phyloP scores from a whole-genome alignment of 2,888 invertebrate genomes.

The Cenopis cana region DNA sequence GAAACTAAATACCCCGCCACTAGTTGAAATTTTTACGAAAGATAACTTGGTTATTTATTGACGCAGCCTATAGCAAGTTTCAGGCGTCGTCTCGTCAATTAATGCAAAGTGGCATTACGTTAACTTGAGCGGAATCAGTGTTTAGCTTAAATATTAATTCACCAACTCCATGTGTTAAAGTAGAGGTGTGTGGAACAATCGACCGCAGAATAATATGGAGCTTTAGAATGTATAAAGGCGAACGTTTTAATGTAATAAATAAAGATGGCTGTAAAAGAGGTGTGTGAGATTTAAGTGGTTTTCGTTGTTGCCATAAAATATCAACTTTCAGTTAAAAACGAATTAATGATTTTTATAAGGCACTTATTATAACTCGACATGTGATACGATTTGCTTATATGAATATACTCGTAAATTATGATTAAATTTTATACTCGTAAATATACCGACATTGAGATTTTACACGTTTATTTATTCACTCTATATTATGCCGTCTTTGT shows the following conservation, averaged over 20 bases:
- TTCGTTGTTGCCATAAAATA: conserved; percentile 26
- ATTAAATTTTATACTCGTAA: not conserved
- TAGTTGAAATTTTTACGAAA: conserved; percentile 45
- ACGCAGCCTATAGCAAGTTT: conserved; percentile 28
- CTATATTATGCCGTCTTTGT: not conserved
- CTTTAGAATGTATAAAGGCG: conserved; percentile 26
- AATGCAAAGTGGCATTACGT: conserved; percentile 37
- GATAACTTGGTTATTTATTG: conserved; percentile 39
- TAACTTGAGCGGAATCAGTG: conserved; percentile 16
- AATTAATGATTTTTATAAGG: conserved; percentile 16
- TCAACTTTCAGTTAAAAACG: conserved; percentile 18
- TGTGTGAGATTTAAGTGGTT: conserved; percentile 33
- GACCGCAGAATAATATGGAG: conserved; percentile 34
- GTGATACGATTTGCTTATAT: not conserved
- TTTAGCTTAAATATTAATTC: conserved; percentile 39
- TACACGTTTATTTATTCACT: not conserved
- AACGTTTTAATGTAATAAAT: conserved; percentile 38
- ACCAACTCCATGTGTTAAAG: conserved; percentile 24
- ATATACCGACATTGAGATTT: not conserved
- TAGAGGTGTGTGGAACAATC: conserved; percentile 32
- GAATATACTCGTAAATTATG: conserved; percentile 13
- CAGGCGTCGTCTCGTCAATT: conserved; percentile 9
- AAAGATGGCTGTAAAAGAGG: conserved; percentile 28
- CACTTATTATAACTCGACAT: conserved; percentile 10
- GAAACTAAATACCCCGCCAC: conserved; percentile 60